These are phyloP conservation scores for Palythoa caribaeorum DNA, from an alignment of 92 coral and sea anemone genomes.

Conservation along the genomic window DNA sequence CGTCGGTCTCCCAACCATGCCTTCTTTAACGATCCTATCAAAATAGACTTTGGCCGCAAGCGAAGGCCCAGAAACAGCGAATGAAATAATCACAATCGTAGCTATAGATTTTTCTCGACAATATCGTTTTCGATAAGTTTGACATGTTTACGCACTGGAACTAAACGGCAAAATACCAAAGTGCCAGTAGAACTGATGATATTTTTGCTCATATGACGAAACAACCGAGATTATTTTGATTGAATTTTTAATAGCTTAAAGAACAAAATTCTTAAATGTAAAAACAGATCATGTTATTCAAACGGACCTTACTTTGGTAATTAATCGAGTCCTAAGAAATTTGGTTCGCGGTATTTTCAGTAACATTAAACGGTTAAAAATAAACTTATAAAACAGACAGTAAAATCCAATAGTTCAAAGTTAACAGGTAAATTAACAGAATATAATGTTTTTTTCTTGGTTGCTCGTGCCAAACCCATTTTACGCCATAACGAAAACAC, in stretches of 20 bases:
- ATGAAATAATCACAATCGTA: not conserved
- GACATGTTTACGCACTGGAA: not conserved
- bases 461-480: not conserved
- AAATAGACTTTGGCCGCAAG: not conserved
- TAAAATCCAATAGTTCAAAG: too few species aligned
- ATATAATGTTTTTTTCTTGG: not conserved
- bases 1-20: not conserved
- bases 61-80: not conserved
- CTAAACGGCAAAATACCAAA: not conserved
- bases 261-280: not conserved
- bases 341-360: not conserved
- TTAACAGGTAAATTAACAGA: too few species aligned
- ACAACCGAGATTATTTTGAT: not conserved
- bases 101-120: not conserved
- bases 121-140: not conserved
- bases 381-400: too few species aligned
- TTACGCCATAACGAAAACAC: not conserved
- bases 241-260: not conserved
- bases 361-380: too few species aligned
- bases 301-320: not conserved
- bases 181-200: not conserved
- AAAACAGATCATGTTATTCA: not conserved
- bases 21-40: not conserved
- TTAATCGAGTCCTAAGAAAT: not conserved
- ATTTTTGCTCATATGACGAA: not conserved